A percentile compares a stretch with the other conserved stretches of the same genome.
Evolutionary conservation across 2,113 vertebrate genomes (phyloP).

Genomic region (Trogon melanurus): DNA sequence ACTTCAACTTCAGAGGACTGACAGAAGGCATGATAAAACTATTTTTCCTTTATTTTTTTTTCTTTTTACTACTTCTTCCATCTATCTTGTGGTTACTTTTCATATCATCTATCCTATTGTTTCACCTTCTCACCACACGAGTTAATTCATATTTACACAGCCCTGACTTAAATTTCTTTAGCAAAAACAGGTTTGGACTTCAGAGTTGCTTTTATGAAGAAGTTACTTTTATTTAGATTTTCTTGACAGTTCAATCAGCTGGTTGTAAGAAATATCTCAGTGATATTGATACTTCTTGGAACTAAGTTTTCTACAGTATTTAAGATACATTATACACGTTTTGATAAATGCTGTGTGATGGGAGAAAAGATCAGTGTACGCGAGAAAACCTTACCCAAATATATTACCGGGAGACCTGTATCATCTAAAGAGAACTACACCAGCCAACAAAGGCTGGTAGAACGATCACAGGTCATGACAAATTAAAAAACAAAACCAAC

Average conservation of each 20-base stretch:
- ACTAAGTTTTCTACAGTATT: background rate
- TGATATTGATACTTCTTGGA: background rate
- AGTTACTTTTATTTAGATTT: background rate
- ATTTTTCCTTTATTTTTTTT: too few species aligned
- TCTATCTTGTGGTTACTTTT: background rate
- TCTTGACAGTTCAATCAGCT: background rate
- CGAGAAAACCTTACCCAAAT: background rate
- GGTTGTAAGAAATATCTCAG: background rate
- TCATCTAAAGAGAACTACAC: background rate
- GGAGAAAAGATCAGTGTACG: background rate
- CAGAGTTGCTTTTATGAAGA: background rate
- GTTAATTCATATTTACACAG: background rate
- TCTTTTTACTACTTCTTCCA: background rate
- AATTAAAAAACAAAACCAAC: background rate
- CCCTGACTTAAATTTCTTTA: background rate
- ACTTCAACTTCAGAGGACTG: background rate
- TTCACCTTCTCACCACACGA: background rate
- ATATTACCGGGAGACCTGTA: background rate
- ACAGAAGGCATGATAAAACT: background rate
- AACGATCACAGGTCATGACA: background rate
- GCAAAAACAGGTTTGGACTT: background rate
- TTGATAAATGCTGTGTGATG: background rate
- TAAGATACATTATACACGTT: background rate
- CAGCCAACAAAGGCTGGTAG: background rate
- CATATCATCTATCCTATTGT: background rate